Evolutionary conservation across 2,797 vertebrate species (phyloP).

Genomic region (Amphiprion clarkii): DNA sequence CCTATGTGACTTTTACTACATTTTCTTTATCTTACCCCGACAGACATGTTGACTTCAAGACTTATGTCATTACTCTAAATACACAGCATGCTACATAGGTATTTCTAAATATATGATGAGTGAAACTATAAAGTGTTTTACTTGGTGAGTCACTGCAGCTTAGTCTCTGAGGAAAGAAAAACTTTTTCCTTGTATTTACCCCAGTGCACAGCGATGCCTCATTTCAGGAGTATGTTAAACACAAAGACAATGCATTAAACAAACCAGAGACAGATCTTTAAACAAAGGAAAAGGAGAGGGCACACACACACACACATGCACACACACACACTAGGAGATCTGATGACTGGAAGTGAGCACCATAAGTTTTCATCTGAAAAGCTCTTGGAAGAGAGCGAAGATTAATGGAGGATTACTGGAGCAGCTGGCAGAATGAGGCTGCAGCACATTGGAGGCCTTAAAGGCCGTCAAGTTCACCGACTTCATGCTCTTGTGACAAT

Average conservation of each 20-base stretch:
- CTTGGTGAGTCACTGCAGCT: conserved; percentile 24
- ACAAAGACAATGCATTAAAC: conserved; percentile 34
- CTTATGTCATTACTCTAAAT: no score
- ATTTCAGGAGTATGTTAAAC: conserved; percentile 27
- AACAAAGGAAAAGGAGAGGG: conserved; percentile 5
- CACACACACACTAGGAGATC: not conserved
- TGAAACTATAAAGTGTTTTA: conserved; percentile 9
- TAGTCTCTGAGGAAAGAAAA: not conserved
- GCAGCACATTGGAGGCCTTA: conserved; percentile 19
- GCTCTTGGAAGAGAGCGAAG: conserved; percentile 25
- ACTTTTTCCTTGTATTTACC: not conserved
- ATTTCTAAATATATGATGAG: not conserved
- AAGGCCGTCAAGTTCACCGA: conserved; percentile 7
- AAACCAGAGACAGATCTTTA: conserved; percentile 23
- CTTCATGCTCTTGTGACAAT: not conserved
- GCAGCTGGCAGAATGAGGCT: conserved; percentile 1
- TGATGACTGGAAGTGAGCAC: conserved; percentile 27
- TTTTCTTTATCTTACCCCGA: not conserved
- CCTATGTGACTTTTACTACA: not conserved
- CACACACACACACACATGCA: not conserved
- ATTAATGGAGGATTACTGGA: conserved; percentile 38
- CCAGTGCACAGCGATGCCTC: not conserved
- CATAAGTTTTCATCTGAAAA: conserved; percentile 46
- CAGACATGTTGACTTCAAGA: not conserved
- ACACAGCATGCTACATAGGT: no score